Evolutionary conservation across 2,888 invertebrate species (phyloP), one percentile per base, ranked within the genome.

Genomic region (Diloba caeruleocephala): DNA sequence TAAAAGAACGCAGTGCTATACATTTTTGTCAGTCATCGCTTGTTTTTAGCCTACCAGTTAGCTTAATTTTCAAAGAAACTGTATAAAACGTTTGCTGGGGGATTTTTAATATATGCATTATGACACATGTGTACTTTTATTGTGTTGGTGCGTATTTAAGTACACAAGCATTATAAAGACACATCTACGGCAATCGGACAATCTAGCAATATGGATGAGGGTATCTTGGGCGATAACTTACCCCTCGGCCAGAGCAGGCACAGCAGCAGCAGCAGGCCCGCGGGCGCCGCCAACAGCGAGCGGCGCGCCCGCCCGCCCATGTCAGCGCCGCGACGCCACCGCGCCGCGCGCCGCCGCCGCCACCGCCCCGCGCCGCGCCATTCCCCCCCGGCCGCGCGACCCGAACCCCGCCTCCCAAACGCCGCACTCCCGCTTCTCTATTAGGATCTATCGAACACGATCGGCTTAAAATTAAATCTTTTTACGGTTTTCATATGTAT

Each of bases 231-330:
- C 25, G 26, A 21, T 15, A 29, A 8, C 89, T 90, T 82, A 93
- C 92, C 92, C 85, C 87, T 87, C 85, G 88, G 89, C 86, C 89
- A 88, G 81, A 93, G 89, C 87, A 91, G 89, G 90, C 82, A 90
- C 87, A 92, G 90, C 90, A 91, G 89, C 87, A 90, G 91, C 88
- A 93, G 91, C 88, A 92, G 89, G 87, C 85, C 89, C 87, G 92
- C 92, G 90, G 90, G 92, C 92, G 92, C 91, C 90, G 92, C 90
- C 90, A 89, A 84, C 82, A 87, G 90, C 89, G 87, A 83, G 91
- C 93, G 92, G 90, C 92, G 91, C 91, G 92, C 87, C 91, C 91
- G 90, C 79, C 88, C 86, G 87, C 82, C 88, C 92, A 92, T 92
- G 91, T 92, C 92, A 91, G 91, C 91, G 91, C 89, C 85, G 89